Percentiles rank a stretch among this genome's conserved stretches.
These are phyloP conservation scores for Pocillopora meandrina DNA, from an alignment of 92 coral and sea anemone species.

Conservation along the genomic window DNA sequence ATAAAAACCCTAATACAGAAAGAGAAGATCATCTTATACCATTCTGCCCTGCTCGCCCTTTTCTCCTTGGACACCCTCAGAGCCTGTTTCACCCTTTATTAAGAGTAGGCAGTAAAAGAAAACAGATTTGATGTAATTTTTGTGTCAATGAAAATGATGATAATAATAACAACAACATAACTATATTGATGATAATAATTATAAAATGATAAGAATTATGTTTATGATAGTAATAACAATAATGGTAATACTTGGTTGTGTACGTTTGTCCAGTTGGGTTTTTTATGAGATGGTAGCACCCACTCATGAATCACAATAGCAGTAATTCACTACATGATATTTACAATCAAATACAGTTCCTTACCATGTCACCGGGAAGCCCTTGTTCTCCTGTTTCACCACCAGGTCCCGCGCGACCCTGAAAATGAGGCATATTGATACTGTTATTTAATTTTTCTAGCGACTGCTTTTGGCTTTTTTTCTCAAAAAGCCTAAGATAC, in stretches of 20 bases:
- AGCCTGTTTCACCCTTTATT: slow-evolving; percentile 36
- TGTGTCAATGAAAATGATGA: neutral
- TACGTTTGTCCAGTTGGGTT: too few relatives aligned
- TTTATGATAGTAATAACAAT: too few relatives aligned
- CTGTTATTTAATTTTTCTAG: neutral
- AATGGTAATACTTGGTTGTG: too few relatives aligned
- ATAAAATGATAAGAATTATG: too few relatives aligned
- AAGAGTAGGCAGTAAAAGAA: neutral
- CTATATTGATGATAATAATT: too few relatives aligned
- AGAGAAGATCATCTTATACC: neutral
- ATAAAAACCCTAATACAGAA: too few relatives aligned
- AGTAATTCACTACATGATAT: neutral
- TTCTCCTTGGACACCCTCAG: slow-evolving; percentile 44
- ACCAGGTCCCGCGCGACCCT: slow-evolving; percentile 38
- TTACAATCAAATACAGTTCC: neutral
- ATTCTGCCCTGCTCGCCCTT: slow-evolving; percentile 15
- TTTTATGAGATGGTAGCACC: too few relatives aligned
- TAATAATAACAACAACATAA: neutral
- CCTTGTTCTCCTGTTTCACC: slow-evolving; percentile 63
- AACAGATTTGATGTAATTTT: neutral
- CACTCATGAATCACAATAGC: neutral
- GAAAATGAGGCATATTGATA: neutral
- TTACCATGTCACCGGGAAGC: slow-evolving; percentile 54
- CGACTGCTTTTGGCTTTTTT: too few relatives aligned
- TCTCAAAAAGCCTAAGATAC: too few relatives aligned